Percentiles rank a stretch among this genome's conserved stretches.
Conservation (phyloP, 2,888 invertebrate species). For the Leucophora obtusa region DNA sequence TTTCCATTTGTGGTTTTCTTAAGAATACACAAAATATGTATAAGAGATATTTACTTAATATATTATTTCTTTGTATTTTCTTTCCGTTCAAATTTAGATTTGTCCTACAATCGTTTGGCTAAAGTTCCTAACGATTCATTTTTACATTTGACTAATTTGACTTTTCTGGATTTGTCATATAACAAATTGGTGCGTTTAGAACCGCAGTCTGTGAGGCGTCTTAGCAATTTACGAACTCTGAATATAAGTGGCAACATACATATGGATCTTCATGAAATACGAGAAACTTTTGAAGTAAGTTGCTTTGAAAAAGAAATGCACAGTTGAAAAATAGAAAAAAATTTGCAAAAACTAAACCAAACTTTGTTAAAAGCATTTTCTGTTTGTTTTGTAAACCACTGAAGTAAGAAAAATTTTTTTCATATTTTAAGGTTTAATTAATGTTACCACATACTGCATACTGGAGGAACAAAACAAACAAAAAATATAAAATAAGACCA, state of each 20-base stretch:
- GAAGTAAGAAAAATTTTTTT: background rate
- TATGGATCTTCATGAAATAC: conserved; percentile 77
- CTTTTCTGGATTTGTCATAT: conserved; percentile 86
- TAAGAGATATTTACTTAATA: conserved; percentile 16
- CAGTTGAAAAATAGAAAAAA: background rate
- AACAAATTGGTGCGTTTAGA: conserved; percentile 87
- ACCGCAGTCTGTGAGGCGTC: conserved; percentile 79
- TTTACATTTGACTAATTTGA: conserved; percentile 84
- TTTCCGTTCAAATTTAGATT: conserved; percentile 72
- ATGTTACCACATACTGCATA: background rate
- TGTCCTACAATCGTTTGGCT: conserved; percentile 86
- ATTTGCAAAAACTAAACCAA: background rate
- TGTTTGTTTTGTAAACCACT: background rate
- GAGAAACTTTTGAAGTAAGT: conserved; percentile 77
- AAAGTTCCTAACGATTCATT: conserved; percentile 87
- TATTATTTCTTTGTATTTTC: conserved; percentile 4
- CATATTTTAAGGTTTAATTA: background rate
- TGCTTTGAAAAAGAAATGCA: conserved; percentile 9
- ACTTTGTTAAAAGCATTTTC: background rate
- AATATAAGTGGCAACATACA: conserved; percentile 84
- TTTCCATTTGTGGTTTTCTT: background rate
- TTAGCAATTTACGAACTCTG: conserved; percentile 81
- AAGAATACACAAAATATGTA: no score
- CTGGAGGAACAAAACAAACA: background rate
- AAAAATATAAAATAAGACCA: no score